A percentile compares a stretch with the other conserved stretches of the same genome.
phyloP scores from a whole-genome alignment of 2,888 invertebrate genomes.

The Ophraella communa region DNA sequence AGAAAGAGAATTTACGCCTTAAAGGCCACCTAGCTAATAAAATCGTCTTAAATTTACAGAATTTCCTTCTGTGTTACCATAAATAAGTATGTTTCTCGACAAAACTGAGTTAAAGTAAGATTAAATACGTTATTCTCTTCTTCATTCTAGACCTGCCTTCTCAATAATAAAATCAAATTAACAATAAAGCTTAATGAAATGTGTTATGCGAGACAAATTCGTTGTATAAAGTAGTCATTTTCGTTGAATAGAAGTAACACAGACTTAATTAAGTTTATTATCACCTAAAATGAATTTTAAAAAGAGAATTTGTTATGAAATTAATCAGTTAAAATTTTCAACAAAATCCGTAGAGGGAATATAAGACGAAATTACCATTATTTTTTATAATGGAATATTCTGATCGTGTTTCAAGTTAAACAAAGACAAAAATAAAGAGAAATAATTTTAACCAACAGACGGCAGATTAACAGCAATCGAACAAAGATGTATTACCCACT shows the following conservation, averaged over 20 bases:
- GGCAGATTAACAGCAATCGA: too few species aligned
- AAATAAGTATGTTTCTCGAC: background rate
- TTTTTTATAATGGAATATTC: background rate
- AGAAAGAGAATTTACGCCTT: too few species aligned
- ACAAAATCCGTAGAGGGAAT: background rate
- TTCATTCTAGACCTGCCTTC: background rate
- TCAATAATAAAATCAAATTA: background rate
- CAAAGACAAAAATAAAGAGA: too few species aligned
- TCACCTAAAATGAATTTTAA: background rate
- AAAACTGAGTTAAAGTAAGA: background rate
- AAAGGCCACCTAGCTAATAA: too few species aligned
- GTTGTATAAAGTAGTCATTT: background rate
- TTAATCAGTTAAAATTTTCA: background rate
- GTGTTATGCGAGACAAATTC: background rate
- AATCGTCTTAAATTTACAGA: too few species aligned
- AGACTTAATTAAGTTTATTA: background rate
- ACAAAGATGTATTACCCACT: too few species aligned
- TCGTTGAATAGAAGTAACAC: too few species aligned
- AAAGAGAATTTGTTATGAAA: background rate
- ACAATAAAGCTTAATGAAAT: background rate
- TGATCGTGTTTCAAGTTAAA: background rate
- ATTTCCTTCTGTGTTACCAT: background rate
- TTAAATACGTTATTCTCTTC: background rate
- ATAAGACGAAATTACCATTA: background rate
- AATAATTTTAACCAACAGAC: too few species aligned